Evolutionary conservation across 92 coral and sea anemone genomes (phyloP).

Genomic region (Meandrina meandrites): DNA sequence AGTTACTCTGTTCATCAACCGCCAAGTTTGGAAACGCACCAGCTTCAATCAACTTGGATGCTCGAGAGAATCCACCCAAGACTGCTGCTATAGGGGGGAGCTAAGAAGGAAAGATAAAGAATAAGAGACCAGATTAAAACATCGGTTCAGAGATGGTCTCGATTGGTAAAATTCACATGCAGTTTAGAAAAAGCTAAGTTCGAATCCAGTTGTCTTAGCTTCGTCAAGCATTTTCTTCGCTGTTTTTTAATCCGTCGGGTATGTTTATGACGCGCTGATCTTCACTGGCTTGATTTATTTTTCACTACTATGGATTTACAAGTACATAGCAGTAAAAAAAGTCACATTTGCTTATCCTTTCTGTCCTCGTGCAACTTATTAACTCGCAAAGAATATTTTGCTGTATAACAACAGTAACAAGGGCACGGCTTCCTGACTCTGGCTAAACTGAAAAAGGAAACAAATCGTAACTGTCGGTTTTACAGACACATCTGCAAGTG

Average conservation of each 20-base stretch:
- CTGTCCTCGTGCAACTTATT: too few relatives aligned
- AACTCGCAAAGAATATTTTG: neutral
- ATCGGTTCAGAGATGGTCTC: neutral
- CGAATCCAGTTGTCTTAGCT: neutral
- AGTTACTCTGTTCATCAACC: conserved; percentile 13
- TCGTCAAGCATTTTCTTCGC: neutral
- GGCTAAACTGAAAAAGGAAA: neutral
- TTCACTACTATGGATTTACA: neutral
- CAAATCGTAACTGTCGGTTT: neutral
- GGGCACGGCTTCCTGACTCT: neutral
- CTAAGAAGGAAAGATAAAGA: conserved; percentile 3
- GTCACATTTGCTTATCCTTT: too few relatives aligned
- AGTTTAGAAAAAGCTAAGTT: neutral
- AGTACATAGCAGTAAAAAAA: neutral
- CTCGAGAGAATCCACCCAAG: conserved; percentile 58
- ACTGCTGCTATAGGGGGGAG: conserved; percentile 69
- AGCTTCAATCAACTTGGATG: conserved; percentile 5
- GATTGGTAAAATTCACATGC: neutral
- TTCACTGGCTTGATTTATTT: neutral
- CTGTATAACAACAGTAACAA: neutral
- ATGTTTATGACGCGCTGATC: neutral
- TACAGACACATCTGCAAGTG: neutral
- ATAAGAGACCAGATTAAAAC: neutral
- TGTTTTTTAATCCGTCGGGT: neutral
- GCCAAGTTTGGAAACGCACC: conserved; percentile 31